These are phyloP conservation scores for Caenorhabditis becei DNA, from an alignment of 2,888 invertebrate species.

Conservation along the genomic window DNA sequence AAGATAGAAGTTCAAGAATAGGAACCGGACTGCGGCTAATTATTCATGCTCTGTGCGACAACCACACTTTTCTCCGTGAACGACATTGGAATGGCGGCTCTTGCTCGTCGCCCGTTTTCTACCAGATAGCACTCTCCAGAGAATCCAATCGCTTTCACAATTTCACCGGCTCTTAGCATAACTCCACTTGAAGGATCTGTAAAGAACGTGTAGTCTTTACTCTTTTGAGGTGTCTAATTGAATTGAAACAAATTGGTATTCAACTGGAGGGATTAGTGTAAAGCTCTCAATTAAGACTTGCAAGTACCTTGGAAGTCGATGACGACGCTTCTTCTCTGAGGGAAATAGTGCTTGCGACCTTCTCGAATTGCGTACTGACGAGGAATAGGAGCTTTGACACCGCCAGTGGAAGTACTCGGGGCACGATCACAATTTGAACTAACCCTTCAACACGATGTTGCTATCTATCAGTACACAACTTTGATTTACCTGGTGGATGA, in stretches of 20 bases:
- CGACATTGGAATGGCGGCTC: conserved; percentile 65
- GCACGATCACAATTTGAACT: conserved; percentile 30
- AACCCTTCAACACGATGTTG: conserved; percentile 7
- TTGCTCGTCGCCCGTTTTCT: conserved; percentile 55
- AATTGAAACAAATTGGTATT: background rate
- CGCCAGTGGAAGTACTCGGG: conserved; percentile 5
- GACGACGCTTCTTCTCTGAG: conserved; percentile 64
- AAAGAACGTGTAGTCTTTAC: conserved; percentile 1
- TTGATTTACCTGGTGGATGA: conserved; percentile 50
- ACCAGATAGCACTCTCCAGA: conserved; percentile 67
- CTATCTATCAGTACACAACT: background rate
- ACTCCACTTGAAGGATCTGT: conserved; percentile 65
- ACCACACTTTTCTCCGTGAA: conserved; percentile 66
- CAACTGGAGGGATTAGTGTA: background rate
- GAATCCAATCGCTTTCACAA: conserved; percentile 67
- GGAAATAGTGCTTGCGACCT: conserved; percentile 63
- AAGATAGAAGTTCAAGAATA: background rate
- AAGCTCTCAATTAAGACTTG: background rate
- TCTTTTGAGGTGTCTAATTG: conserved; percentile 1
- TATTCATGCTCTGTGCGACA: conserved; percentile 52
- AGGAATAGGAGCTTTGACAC: conserved; percentile 29
- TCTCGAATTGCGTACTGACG: conserved; percentile 65
- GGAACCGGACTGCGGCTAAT: conserved; percentile 37
- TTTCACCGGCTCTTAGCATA: conserved; percentile 65
- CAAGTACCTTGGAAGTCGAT: conserved; percentile 65